Evolutionary conservation across 2,113 vertebrate species (phyloP).

Genomic region (Equus przewalskii): DNA sequence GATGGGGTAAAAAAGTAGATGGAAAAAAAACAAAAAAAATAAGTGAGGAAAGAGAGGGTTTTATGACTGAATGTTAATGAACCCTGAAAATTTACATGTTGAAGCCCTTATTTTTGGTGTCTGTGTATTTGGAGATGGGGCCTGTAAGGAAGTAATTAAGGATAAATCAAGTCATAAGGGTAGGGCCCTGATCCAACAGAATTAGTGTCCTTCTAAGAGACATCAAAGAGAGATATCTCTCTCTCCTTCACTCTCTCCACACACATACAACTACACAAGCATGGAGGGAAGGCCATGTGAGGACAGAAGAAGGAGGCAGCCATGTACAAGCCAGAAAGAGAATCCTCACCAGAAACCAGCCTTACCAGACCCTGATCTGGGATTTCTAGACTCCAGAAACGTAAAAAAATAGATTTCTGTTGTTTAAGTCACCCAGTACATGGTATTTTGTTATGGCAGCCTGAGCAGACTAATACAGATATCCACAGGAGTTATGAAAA

Average conservation of each 20-base stretch:
- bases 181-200: neutral
- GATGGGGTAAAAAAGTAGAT: neutral
- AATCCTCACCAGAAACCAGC: neutral
- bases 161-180: neutral
- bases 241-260: neutral
- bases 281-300: neutral
- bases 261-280: neutral
- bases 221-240: neutral
- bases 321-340: neutral
- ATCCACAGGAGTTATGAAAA: neutral
- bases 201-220: neutral
- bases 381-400: neutral
- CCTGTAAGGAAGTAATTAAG: neutral
- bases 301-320: neutral
- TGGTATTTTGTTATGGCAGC: neutral
- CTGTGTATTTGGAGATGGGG: neutral
- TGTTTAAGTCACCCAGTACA: neutral
- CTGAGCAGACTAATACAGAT: neutral
- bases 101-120: neutral
- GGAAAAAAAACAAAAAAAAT: neutral
- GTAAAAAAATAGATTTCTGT: neutral
- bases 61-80: neutral
- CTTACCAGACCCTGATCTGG: neutral
- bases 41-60: neutral
- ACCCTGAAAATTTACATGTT: neutral